These are phyloP conservation scores for Pseudonaja textilis DNA, from an alignment of 2,113 vertebrate genomes.

Conservation along the genomic window DNA sequence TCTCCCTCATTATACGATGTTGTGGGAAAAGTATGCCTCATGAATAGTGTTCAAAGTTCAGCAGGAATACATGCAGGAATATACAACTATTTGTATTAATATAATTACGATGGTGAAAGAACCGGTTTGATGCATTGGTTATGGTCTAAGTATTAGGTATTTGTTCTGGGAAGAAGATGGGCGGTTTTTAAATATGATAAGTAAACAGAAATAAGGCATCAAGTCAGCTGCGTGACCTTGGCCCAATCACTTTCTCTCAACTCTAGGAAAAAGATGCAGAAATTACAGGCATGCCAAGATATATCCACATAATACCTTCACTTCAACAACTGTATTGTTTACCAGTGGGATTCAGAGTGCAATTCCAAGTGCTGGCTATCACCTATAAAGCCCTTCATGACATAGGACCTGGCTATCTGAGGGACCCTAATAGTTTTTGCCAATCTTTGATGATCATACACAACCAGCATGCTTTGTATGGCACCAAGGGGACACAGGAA, in stretches of 20 bases:
- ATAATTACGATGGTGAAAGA: not conserved
- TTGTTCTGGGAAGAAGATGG: not conserved
- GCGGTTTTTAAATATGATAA: not conserved
- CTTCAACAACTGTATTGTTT: not conserved
- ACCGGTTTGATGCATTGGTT: not conserved
- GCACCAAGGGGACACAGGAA: not conserved
- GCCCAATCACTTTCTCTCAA: not conserved
- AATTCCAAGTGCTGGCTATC: not conserved
- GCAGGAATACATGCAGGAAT: not conserved
- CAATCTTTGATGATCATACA: not conserved
- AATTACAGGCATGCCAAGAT: not conserved
- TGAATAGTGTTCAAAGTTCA: not conserved
- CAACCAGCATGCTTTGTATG: not conserved
- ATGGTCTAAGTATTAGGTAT: not conserved
- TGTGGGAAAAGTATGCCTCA: not conserved
- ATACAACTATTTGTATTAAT: not conserved
- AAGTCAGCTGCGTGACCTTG: not conserved
- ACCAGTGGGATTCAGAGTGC: not conserved
- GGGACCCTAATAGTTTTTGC: not conserved
- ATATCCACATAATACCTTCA: not conserved
- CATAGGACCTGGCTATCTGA: not conserved
- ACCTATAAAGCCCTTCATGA: not conserved
- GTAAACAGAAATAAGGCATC: not conserved
- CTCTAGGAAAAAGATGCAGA: not conserved
- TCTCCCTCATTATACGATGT: not conserved